A percentile compares a stretch with the other conserved stretches of the same genome.
Conservation (phyloP, 2,113 vertebrate species). For the Henicopernis longicauda region DNA sequence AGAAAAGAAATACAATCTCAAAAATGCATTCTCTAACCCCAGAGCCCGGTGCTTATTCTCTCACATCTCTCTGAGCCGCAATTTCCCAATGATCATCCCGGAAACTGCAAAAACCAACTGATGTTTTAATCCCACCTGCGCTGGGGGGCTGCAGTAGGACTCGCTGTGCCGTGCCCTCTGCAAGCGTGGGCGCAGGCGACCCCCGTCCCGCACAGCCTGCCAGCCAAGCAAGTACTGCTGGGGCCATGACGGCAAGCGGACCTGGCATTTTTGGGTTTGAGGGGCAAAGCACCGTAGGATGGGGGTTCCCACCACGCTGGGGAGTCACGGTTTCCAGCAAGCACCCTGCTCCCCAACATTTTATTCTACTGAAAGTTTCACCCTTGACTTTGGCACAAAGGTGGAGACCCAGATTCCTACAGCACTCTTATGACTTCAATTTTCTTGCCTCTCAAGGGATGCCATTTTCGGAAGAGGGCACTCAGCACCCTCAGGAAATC, state of each 20-base stretch:
- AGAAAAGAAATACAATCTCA: not conserved
- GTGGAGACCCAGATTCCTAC: not conserved
- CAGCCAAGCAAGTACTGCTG: not conserved
- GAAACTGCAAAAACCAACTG: not conserved
- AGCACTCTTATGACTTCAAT: not conserved
- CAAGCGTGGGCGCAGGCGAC: accelerated
- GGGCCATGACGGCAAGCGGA: not conserved
- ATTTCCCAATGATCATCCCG: not conserved
- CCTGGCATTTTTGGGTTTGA: not conserved
- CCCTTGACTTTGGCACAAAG: not conserved
- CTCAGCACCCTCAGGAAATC: not conserved
- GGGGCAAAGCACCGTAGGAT: not conserved
- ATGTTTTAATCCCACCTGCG: not conserved
- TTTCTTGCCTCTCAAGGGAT: not conserved
- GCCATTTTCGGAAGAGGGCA: not conserved
- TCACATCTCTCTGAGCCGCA: not conserved
- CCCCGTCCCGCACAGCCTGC: not conserved
- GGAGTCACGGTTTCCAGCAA: not conserved
- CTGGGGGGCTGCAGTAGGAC: not conserved
- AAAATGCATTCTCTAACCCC: not conserved
- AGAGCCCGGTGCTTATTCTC: not conserved
- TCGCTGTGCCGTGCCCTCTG: not conserved
- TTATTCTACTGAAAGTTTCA: not conserved
- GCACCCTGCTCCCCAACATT: not conserved
- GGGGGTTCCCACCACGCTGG: accelerated